Base-by-base conservation (phyloP, 2,113 vertebrate genomes). In the Brachirus orientalis region DNA sequence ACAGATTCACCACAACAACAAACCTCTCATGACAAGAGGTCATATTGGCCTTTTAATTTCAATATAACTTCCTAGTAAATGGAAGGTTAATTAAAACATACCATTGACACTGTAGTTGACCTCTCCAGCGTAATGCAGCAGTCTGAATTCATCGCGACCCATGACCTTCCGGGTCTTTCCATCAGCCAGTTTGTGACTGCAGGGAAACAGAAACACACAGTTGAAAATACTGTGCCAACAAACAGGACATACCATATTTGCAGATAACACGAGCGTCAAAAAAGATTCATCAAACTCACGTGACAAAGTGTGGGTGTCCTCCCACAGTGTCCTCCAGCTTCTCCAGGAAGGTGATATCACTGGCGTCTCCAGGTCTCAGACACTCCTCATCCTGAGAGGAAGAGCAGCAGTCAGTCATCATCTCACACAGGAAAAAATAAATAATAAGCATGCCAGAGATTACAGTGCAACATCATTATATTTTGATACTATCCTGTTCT, bases 51-150 rank as follows among this genome's bases (percentile, higher is more conserved):
- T 28, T 28, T 28, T 28, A 28, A 28, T 6, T 28, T 28, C 3
- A 28, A n/a, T n/a, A n/a, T n/a, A n/a, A n/a, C n/a, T n/a, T n/a
- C n/a, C n/a, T n/a, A n/a, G n/a, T n/a, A n/a, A n/a, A n/a, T n/a
- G n/a, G n/a, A n/a, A n/a, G n/a, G 28, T 28, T 28, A 6, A 28
- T 0, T 28, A 6, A 43, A 14, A 85, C 81, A 68, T 47, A 98
- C 97, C 98, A 0, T 95, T 93, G 11, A 99, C 96, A 0, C 93
- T 98, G 92, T 99, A 99, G 91, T 97, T 99, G 79, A 99, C 98
- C 36, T 99, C 98, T 71, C 98, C 98, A 0, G 98, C 98, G 0
- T 99, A 99, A 85, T 99, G 98, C 63, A 93, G 84, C 63, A 99
- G 94, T 56, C 97, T 91, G 83, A 99, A 99, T 62, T 99, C 97